Evolutionary conservation across 1,140 invertebrate genomes (phyloP).

Genomic region (Cyclina sinensis): DNA sequence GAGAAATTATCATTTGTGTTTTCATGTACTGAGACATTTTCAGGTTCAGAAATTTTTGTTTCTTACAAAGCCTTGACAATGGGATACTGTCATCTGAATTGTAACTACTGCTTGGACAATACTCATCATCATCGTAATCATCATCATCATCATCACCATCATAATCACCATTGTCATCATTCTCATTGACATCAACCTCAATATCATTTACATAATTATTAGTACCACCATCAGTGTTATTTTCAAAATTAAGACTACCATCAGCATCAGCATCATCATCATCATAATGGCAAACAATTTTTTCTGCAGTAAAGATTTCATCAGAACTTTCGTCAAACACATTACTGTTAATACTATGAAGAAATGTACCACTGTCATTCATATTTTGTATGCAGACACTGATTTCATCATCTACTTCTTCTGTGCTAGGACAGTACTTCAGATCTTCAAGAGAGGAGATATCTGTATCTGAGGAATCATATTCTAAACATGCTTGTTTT

Average conservation of each 20-base stretch:
- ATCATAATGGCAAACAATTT: too few relatives aligned
- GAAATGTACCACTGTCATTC: neutral
- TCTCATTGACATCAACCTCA: neutral
- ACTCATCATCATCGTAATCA: neutral
- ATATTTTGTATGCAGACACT: neutral
- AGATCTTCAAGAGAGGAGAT: neutral
- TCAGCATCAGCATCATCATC: slow-evolving; percentile 9
- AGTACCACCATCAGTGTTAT: neutral
- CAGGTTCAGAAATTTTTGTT: neutral
- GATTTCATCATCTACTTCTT: neutral
- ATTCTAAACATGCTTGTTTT: neutral
- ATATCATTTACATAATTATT: neutral
- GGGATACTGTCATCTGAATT: neutral
- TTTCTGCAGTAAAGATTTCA: too few relatives aligned
- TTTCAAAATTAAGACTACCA: neutral
- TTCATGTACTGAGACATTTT: neutral
- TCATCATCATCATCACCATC: too few relatives aligned
- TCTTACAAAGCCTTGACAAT: neutral
- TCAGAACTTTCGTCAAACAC: too few relatives aligned
- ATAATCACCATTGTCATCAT: neutral
- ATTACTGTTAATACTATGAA: neutral
- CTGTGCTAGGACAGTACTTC: neutral
- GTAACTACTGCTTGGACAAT: too few relatives aligned
- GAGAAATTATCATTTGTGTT: neutral
- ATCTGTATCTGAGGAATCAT: neutral